Conservation (phyloP, 2,797 vertebrate species). For the Arnoldichthys spilopterus region DNA sequence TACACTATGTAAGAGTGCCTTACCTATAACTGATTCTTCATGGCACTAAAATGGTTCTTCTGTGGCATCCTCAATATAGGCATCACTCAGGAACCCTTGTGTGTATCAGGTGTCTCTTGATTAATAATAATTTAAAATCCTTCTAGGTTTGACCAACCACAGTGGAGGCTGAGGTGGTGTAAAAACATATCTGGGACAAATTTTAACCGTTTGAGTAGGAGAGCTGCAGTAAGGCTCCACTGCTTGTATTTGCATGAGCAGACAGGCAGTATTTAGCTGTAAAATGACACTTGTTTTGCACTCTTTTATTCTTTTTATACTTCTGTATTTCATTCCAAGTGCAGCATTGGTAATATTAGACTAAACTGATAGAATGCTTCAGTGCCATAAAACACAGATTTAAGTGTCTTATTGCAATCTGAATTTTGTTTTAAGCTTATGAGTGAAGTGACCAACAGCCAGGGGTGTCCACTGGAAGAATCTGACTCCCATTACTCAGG, state of each 20-base stretch:
- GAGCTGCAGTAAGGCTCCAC: conserved; percentile 33
- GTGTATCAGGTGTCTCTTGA: not conserved
- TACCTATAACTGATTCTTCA: too few relatives aligned
- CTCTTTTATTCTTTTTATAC: conserved; percentile 28
- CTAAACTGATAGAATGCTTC: conserved; percentile 10
- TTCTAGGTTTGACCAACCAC: not conserved
- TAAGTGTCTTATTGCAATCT: not conserved
- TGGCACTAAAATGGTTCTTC: too few relatives aligned
- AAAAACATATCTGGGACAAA: conserved; percentile 38
- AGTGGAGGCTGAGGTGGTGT: conserved; percentile 11
- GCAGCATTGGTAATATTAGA: conserved; percentile 27
- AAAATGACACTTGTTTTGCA: conserved; percentile 21
- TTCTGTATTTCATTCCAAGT: conserved; percentile 13
- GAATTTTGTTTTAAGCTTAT: conserved; percentile 1
- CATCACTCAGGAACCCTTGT: too few relatives aligned
- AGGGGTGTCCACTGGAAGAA: not conserved
- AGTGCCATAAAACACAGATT: not conserved
- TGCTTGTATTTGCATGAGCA: conserved; percentile 39
- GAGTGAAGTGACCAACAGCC: not conserved
- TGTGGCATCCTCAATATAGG: too few relatives aligned
- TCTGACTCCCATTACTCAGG: not conserved
- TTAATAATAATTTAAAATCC: conserved; percentile 21
- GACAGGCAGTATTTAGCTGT: conserved; percentile 41
- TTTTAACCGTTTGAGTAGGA: conserved; percentile 45
- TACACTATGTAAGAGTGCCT: too few relatives aligned